Conservation (phyloP, 2,797 vertebrate genomes). For the Gymnoscopelus braueri region DNA sequence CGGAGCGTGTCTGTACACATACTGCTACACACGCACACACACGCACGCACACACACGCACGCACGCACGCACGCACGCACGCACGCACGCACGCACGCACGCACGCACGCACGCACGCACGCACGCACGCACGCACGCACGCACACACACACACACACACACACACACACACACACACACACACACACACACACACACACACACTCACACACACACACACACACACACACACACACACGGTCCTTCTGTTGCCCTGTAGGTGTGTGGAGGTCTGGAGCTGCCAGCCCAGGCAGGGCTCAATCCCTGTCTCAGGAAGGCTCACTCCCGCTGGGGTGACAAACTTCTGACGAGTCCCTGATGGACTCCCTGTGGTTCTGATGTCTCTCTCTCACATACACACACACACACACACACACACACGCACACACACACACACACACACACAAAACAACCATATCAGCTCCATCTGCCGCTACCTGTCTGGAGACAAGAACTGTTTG, state of each 20-base stretch:
- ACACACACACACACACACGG: slow-evolving; percentile 24
- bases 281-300: slow-evolving; percentile 47
- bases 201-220: slow-evolving; percentile 10
- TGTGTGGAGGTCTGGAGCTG: slow-evolving; percentile 44
- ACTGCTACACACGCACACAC: slow-evolving; percentile 21
- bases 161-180: slow-evolving; percentile 23
- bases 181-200: slow-evolving; percentile 13
- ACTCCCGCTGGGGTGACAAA: slow-evolving; percentile 54
- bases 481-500: slow-evolving; percentile 42
- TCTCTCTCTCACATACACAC: slow-evolving; percentile 8
- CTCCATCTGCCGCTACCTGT: slow-evolving; percentile 64
- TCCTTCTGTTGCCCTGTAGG: slow-evolving; percentile 48
- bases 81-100: slow-evolving; percentile 18
- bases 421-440: slow-evolving; percentile 14
- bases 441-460: slow-evolving; percentile 56
- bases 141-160: slow-evolving; percentile 18
- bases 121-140: slow-evolving; percentile 28
- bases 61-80: slow-evolving; percentile 4
- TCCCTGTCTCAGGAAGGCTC: slow-evolving; percentile 62
- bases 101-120: slow-evolving; percentile 5
- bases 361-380: slow-evolving; percentile 43
- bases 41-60: slow-evolving; percentile 27
- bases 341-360: slow-evolving; percentile 20
- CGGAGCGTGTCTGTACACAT: slow-evolving; percentile 31
- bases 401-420: slow-evolving; percentile 3